Percentiles rank a stretch among this genome's conserved stretches.
Conservation (phyloP, 2,113 vertebrate species). For the Amia ocellicauda region DNA sequence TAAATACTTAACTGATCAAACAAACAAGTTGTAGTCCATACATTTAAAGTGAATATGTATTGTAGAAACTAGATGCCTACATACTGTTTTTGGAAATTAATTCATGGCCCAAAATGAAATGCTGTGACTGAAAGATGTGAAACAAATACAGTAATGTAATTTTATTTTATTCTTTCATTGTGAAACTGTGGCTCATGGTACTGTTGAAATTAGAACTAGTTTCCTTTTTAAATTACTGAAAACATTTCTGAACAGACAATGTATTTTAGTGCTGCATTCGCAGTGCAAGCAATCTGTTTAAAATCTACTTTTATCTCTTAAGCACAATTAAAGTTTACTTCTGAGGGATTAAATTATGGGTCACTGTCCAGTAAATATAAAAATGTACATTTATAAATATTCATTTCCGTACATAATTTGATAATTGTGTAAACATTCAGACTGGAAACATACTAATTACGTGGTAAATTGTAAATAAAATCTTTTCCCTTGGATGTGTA, state of each 20-base stretch:
- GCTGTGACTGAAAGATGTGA: slow-evolving; percentile 75
- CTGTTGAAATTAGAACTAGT: slow-evolving; percentile 60
- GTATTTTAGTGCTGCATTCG: slow-evolving; percentile 69
- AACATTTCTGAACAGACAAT: slow-evolving; percentile 58
- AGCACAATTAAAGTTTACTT: slow-evolving; percentile 70
- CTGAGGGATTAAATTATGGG: slow-evolving; percentile 72
- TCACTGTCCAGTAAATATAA: slow-evolving; percentile 55
- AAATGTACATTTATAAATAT: slow-evolving; percentile 69
- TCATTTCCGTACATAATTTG: slow-evolving; percentile 68
- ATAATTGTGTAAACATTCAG: slow-evolving; percentile 63
- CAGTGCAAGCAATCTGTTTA: slow-evolving; percentile 59
- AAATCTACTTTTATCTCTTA: slow-evolving; percentile 60
- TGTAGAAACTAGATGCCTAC: slow-evolving; percentile 47
- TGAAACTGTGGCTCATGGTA: slow-evolving; percentile 69
- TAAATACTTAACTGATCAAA: slow-evolving; percentile 64
- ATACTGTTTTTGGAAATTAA: slow-evolving; percentile 52
- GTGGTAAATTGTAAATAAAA: slow-evolving; percentile 74
- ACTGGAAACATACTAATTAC: slow-evolving; percentile 65
- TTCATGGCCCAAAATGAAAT: slow-evolving; percentile 67
- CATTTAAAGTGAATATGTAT: slow-evolving; percentile 44
- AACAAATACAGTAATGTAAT: slow-evolving; percentile 44
- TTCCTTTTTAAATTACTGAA: slow-evolving; percentile 52
- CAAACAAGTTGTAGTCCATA: slow-evolving; percentile 53
- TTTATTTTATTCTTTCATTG: slow-evolving; percentile 73
- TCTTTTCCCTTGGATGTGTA: slow-evolving; percentile 50